Percentiles rank a stretch among this genome's conserved stretches.
Evolutionary conservation across 1,140 invertebrate species (phyloP).

Genomic region (Bombus cullumanus): DNA sequence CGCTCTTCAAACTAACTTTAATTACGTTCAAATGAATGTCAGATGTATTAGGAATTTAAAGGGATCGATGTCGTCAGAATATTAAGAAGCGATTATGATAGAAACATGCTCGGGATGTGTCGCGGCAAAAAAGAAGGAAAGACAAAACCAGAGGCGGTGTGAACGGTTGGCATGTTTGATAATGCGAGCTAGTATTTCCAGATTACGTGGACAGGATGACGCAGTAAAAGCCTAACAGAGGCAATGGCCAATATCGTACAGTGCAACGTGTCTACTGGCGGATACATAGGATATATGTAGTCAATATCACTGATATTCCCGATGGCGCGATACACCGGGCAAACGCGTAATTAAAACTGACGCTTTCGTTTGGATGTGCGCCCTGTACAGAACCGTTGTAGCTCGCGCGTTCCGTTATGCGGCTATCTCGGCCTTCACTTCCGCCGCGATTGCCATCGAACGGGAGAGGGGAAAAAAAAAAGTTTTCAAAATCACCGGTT

Average conservation of each 20-base stretch:
- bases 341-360: slow-evolving; percentile 73
- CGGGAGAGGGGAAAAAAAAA: not conserved
- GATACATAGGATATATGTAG: slow-evolving; percentile 55
- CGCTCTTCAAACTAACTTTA: not conserved
- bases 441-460: slow-evolving; percentile 43
- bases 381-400: not conserved
- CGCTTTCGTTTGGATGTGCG: slow-evolving; percentile 65
- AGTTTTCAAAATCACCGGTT: slow-evolving; percentile 47
- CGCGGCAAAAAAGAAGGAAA: not conserved
- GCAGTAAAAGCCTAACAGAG: slow-evolving; percentile 41
- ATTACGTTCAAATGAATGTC: not conserved
- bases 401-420: slow-evolving; percentile 8
- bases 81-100: too few species aligned
- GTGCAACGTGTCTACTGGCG: slow-evolving; percentile 45
- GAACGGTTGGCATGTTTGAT: slow-evolving; percentile 7
- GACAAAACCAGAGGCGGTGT: not conserved
- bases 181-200: slow-evolving; percentile 69
- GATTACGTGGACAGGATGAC: slow-evolving; percentile 61
- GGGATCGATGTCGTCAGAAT: too few species aligned
- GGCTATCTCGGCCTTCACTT: slow-evolving; percentile 50
- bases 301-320: slow-evolving; percentile 67
- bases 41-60: not conserved
- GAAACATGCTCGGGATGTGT: not conserved
- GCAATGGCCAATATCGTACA: slow-evolving; percentile 69
- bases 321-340: slow-evolving; percentile 52